These are phyloP conservation scores for Tetramorium alpestre DNA, from an alignment of 1,140 invertebrate species.

Conservation along the genomic window DNA sequence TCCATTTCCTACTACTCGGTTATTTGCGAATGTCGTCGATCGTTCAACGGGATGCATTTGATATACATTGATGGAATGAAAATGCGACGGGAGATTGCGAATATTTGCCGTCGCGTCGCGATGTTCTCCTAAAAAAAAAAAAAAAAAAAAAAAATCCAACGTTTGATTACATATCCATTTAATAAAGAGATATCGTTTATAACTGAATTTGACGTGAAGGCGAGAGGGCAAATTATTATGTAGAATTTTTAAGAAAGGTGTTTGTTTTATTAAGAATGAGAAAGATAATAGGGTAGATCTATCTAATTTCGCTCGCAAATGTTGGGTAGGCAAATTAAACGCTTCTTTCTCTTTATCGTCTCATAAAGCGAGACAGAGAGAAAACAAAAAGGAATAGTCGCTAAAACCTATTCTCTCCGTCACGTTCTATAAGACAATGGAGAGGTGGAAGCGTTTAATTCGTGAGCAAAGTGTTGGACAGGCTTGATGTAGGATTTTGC, in stretches of 20 bases:
- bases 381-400: too few species aligned
- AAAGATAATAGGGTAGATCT: too few species aligned
- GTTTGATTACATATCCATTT: neutral
- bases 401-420: too few species aligned
- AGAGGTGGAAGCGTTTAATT: too few species aligned
- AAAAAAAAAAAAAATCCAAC: neutral
- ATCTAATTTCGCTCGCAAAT: too few species aligned
- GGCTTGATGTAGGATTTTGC: neutral
- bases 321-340: too few species aligned
- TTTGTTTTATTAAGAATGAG: neutral
- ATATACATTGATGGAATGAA: slow-evolving; percentile 24
- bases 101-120: slow-evolving; percentile 7
- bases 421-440: too few species aligned
- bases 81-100: neutral
- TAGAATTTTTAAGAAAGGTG: neutral
- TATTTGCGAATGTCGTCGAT: slow-evolving; percentile 52
- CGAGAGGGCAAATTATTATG: neutral
- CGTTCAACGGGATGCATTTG: slow-evolving; percentile 37
- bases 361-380: too few species aligned
- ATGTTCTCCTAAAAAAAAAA: neutral
- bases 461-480: too few species aligned
- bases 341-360: too few species aligned
- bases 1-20: slow-evolving; percentile 41
- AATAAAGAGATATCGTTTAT: slow-evolving; percentile 23
- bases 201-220: neutral